A percentile compares a stretch with the other conserved stretches of the same genome.
Evolutionary conservation across 2,888 invertebrate species (phyloP).

Genomic region (Drosophila antonietae): DNA sequence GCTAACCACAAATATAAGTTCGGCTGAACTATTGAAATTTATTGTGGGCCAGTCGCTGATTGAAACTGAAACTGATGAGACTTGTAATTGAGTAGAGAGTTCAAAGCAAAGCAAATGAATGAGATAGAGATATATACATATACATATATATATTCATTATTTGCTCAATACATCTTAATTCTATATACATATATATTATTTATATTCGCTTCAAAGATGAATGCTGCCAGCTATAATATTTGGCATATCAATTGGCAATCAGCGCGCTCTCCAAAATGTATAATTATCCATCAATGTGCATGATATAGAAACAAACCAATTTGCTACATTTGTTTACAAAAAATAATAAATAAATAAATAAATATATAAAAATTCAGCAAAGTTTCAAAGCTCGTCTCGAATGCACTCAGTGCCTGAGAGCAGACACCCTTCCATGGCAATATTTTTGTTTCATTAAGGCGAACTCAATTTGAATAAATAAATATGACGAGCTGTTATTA

Average conservation of each 20-base stretch:
- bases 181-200: too few species aligned
- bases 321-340: too few species aligned
- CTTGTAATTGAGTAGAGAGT: background rate
- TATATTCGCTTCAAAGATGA: too few species aligned
- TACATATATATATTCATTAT: too few species aligned
- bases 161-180: too few species aligned
- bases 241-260: conserved; percentile 4
- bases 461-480: conserved; percentile 20
- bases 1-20: conserved; percentile 29
- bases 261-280: background rate
- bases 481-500: conserved; percentile 24
- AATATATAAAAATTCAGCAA: too few species aligned
- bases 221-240: background rate
- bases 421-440: background rate
- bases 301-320: too few species aligned
- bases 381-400: too few species aligned
- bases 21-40: background rate
- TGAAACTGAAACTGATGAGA: background rate
- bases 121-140: too few species aligned
- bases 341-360: too few species aligned
- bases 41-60: background rate
- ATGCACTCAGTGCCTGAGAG: background rate
- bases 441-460: background rate
- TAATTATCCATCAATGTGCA: background rate
- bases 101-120: too few species aligned